Evolutionary conservation across 2,113 vertebrate species (phyloP).

Genomic region (Catharus minimus): DNA sequence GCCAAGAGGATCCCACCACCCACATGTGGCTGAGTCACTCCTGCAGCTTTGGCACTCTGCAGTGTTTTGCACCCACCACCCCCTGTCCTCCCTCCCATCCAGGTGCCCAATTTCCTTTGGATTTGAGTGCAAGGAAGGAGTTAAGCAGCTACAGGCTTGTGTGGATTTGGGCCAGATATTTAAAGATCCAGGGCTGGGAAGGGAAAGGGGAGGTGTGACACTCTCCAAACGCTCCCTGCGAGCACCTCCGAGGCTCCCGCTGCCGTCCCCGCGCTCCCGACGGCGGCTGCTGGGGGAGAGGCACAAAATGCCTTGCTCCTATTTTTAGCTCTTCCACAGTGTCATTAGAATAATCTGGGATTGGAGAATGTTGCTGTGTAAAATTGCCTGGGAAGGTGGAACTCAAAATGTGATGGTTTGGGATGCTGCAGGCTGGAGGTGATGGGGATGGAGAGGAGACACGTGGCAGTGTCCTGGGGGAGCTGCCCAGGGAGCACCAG

Average conservation of each 20-base stretch:
- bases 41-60: background rate
- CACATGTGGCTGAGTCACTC: background rate
- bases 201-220: conserved; percentile 49
- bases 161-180: conserved; percentile 70
- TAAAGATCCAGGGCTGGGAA: conserved; percentile 42
- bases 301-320: conserved; percentile 36
- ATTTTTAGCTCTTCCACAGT: background rate
- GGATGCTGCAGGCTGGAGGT: background rate
- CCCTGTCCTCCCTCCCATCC: rapidly evolving
- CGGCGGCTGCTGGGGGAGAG: background rate
- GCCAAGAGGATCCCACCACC: background rate
- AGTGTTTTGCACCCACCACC: background rate
- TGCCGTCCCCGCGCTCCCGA: background rate
- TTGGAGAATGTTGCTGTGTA: background rate
- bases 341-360: conserved; percentile 27
- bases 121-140: background rate
- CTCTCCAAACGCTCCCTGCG: conserved; percentile 9
- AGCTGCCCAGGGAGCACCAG: background rate
- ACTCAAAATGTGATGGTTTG: background rate
- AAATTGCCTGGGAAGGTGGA: background rate
- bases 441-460: background rate
- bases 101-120: background rate
- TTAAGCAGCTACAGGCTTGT: conserved; percentile 10
- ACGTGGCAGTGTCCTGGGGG: rapidly evolving
- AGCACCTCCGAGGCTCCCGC: conserved; percentile 46